phyloP scores from a whole-genome alignment of 2,888 invertebrate genomes.

The Diogma glabrata region DNA sequence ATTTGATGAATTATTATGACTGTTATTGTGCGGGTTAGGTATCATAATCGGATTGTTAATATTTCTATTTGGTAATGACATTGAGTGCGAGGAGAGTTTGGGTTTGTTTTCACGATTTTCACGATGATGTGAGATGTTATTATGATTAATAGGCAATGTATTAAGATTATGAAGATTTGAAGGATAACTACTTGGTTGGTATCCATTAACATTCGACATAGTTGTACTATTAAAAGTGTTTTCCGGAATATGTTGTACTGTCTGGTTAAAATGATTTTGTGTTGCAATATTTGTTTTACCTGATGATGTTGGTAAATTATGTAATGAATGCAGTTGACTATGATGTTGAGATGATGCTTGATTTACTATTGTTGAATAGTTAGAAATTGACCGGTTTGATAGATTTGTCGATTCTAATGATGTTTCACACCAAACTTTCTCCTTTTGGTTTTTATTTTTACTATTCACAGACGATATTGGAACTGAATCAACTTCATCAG shows the following conservation, averaged over 20 bases:
- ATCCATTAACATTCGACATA: too few relatives aligned
- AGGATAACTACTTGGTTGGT: background rate
- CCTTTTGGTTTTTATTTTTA: slow-evolving; percentile 29
- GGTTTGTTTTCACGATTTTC: slow-evolving; percentile 23
- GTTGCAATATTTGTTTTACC: too few relatives aligned
- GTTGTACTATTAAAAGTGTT: too few relatives aligned
- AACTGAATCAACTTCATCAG: slow-evolving; percentile 28
- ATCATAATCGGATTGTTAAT: background rate
- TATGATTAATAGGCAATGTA: too few relatives aligned
- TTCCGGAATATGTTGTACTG: too few relatives aligned
- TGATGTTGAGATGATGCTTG: too few relatives aligned
- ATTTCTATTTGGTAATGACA: slow-evolving; percentile 22
- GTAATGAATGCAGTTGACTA: too few relatives aligned
- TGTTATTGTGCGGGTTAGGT: background rate
- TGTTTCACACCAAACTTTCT: slow-evolving; percentile 35
- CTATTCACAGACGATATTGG: slow-evolving; percentile 29
- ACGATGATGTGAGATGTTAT: slow-evolving; percentile 10
- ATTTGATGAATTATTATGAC: background rate
- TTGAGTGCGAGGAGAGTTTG: slow-evolving; percentile 34
- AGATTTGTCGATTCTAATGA: slow-evolving; percentile 34
- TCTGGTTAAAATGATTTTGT: slow-evolving; percentile 3
- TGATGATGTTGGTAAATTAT: too few relatives aligned
- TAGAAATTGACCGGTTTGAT: too few relatives aligned
- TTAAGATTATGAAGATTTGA: too few relatives aligned
- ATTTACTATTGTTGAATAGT: too few relatives aligned